Evolutionary conservation across 2,113 vertebrate genomes (phyloP).

Genomic region (Psilopogon haemacephalus): DNA sequence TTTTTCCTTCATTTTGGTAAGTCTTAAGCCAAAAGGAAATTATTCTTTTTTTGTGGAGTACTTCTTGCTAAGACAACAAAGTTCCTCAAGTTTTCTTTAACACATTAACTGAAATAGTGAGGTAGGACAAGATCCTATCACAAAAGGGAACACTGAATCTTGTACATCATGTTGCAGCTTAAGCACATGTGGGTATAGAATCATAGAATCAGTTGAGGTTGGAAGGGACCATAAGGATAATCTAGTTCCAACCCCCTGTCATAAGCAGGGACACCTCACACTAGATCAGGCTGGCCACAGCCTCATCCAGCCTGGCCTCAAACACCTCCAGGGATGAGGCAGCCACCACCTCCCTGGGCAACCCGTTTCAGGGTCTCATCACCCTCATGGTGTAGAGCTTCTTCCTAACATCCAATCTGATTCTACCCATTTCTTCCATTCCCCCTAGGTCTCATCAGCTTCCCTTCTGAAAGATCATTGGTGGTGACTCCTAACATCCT

Average conservation of each 20-base stretch:
- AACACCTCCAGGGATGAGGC: no score
- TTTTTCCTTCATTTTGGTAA: not conserved
- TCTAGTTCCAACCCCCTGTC: no score
- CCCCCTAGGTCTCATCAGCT: not conserved
- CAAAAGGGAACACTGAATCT: not conserved
- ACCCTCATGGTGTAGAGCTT: no score
- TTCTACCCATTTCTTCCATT: no score
- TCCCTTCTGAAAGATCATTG: not conserved
- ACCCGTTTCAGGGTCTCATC: no score
- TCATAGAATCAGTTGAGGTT: no score
- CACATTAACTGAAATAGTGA: not conserved
- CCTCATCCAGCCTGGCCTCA: no score
- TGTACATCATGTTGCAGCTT: not conserved
- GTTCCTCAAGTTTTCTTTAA: not conserved
- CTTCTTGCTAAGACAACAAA: not conserved
- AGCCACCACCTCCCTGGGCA: no score
- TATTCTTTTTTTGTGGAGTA: not conserved
- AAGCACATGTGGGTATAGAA: not conserved
- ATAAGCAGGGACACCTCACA: no score
- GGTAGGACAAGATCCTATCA: not conserved
- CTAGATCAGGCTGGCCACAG: no score
- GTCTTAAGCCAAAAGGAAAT: not conserved
- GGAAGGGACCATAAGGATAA: no score
- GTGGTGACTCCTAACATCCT: accelerated
- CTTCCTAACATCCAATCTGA: no score